Conservation (phyloP, 2,888 invertebrate genomes). For the Platycnemis pennipes region DNA sequence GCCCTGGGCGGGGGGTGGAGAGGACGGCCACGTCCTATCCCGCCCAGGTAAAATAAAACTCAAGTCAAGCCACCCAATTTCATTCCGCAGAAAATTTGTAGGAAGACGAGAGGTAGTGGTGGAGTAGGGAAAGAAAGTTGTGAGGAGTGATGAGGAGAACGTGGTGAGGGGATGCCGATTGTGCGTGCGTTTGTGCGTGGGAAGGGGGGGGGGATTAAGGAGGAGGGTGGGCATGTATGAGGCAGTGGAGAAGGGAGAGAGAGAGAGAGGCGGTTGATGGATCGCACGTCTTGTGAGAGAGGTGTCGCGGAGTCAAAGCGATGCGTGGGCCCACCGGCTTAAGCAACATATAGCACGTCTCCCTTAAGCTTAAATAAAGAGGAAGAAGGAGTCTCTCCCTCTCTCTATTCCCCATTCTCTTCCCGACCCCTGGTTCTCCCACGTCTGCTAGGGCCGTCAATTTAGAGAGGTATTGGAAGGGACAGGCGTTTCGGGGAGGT, state of each 20-base stretch:
- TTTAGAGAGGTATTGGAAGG: background rate
- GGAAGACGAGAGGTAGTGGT: too few species aligned
- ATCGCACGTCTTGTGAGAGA: slow-evolving; percentile 20
- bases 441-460: background rate
- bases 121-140: background rate
- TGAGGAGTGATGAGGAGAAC: background rate
- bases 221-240: background rate
- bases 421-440: background rate
- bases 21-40: too few species aligned
- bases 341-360: slow-evolving; percentile 59
- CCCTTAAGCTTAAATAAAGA: slow-evolving; percentile 16
- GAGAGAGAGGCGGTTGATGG: background rate
- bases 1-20: too few species aligned
- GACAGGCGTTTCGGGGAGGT: background rate
- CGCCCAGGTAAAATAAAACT: too few species aligned
- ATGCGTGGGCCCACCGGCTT: slow-evolving; percentile 50
- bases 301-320: slow-evolving; percentile 49
- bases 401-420: too few species aligned
- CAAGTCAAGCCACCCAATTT: too few species aligned
- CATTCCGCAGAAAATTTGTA: too few species aligned
- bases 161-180: too few species aligned
- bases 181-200: background rate
- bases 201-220: background rate
- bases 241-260: background rate
- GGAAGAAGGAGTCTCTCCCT: background rate